Conservation (phyloP, 2,113 vertebrate genomes). For the cattle (Bos taurus) region ARS-UCD2.0 NC_037336.1:22753501-22754000, state of each 20-base stretch:
- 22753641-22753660: slow-evolving; percentile 65
- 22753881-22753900: slow-evolving; percentile 59
- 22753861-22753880: slow-evolving; percentile 70
- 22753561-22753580: slow-evolving; percentile 43
- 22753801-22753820: slow-evolving; percentile 69
- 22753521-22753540: slow-evolving; percentile 52
- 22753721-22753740: slow-evolving; percentile 83
- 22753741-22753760: slow-evolving; percentile 74
- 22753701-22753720: slow-evolving; percentile 70
- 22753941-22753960: slow-evolving; percentile 57
- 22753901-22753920: slow-evolving; percentile 58
- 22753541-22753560: slow-evolving; percentile 57
- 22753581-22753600: slow-evolving; percentile 48
- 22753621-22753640: not conserved
- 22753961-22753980: slow-evolving; percentile 45
- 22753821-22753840: slow-evolving; percentile 46
- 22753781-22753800: slow-evolving; percentile 67
- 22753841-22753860: slow-evolving; percentile 52
- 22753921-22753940: slow-evolving; percentile 62
- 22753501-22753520: slow-evolving; percentile 61
- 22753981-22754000: slow-evolving; percentile 28
- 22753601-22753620: slow-evolving; percentile 22
- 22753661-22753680: slow-evolving; percentile 80
- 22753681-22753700: slow-evolving; percentile 79
- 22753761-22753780: slow-evolving; percentile 78